These are phyloP conservation scores for Darevskia nairensis DNA, from an alignment of 2,797 vertebrate genomes.

Conservation along the genomic window DNA sequence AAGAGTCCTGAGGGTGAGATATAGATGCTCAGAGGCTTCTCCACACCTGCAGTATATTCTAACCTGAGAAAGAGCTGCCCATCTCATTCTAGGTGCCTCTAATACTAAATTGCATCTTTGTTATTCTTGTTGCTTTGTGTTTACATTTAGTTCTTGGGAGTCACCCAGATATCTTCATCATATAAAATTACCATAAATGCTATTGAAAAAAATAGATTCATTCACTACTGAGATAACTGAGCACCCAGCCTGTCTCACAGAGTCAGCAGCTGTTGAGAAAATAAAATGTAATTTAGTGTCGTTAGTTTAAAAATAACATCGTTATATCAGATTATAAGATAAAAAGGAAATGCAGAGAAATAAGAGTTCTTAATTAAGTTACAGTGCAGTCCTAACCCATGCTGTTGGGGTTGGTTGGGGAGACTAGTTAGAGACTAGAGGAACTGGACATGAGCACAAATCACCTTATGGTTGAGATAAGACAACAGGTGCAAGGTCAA, in stretches of 20 bases:
- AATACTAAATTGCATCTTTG: not conserved
- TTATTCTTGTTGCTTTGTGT: constrained; percentile 17
- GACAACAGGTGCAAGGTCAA: no score
- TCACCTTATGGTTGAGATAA: no score
- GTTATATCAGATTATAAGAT: not conserved
- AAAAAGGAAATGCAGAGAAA: not conserved
- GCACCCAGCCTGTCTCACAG: constrained; percentile 82
- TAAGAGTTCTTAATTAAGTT: not conserved
- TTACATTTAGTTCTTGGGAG: constrained; percentile 71
- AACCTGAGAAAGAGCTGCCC: no score
- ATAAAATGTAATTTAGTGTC: constrained; percentile 80
- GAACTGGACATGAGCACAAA: no score
- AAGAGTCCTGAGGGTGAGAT: no score
- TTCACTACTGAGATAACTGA: constrained; percentile 85
- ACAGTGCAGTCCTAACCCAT: no score
- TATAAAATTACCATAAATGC: constrained; percentile 83
- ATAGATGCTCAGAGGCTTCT: no score
- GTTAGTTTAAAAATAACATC: not conserved
- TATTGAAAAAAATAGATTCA: constrained; percentile 86
- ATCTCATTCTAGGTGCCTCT: no score
- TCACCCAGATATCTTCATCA: constrained; percentile 75
- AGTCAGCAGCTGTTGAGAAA: constrained; percentile 82
- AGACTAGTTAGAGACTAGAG: no score
- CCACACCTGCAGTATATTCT: no score
- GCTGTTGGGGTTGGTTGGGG: no score